A percentile compares a stretch with the other conserved stretches of the same genome.
phyloP scores from a whole-genome alignment of 2,888 invertebrate species.

The Dicranocentrus wangi region DNA sequence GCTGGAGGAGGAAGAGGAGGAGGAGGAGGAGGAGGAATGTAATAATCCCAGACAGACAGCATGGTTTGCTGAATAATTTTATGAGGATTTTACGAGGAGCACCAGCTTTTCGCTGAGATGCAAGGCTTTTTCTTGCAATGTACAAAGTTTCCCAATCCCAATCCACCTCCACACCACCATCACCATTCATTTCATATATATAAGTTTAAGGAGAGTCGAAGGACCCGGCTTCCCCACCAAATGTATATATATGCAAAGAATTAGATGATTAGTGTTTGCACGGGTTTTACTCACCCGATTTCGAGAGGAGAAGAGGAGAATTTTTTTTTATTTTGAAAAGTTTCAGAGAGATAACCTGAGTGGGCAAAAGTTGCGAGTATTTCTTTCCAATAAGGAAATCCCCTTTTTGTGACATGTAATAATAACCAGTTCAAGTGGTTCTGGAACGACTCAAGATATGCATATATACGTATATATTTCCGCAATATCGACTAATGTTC shows the following conservation, averaged over 20 bases:
- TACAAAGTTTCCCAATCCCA: background rate
- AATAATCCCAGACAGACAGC: constrained; percentile 53
- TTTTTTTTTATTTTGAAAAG: too few relatives aligned
- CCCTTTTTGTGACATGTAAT: too few relatives aligned
- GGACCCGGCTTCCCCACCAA: background rate
- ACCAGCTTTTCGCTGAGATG: constrained; percentile 50
- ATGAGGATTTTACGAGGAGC: constrained; percentile 58
- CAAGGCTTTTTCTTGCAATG: constrained; percentile 16
- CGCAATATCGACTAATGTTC: too few relatives aligned
- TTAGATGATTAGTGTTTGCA: constrained; percentile 6
- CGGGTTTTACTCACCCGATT: constrained; percentile 6
- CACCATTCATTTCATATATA: too few relatives aligned
- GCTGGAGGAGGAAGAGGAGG: background rate
- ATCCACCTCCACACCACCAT: background rate
- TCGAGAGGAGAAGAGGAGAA: too few relatives aligned
- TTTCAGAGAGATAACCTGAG: too few relatives aligned
- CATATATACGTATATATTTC: background rate
- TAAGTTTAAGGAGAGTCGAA: too few relatives aligned
- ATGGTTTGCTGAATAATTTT: constrained; percentile 59
- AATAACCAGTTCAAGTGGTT: too few relatives aligned
- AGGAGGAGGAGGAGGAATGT: too few relatives aligned
- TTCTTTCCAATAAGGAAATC: too few relatives aligned
- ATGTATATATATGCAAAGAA: background rate
- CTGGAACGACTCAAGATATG: background rate
- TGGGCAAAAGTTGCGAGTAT: too few relatives aligned